phyloP scores from a whole-genome alignment of 2,888 invertebrate species.

The Brassicogethes aeneus region DNA sequence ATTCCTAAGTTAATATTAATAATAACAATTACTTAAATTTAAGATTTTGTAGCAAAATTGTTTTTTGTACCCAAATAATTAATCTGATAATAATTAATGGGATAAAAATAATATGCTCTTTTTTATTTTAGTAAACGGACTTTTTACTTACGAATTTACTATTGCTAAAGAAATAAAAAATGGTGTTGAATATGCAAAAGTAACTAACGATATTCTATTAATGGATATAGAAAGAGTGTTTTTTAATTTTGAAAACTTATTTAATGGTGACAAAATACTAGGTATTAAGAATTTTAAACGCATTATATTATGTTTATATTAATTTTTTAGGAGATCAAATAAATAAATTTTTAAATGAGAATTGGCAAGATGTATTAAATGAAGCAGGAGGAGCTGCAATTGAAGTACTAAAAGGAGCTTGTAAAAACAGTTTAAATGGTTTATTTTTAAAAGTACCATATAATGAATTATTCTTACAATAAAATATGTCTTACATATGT shows the following conservation, averaged over 20 bases:
- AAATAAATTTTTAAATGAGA: conserved; percentile 32
- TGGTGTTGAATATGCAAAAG: neutral
- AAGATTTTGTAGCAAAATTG: too few relatives aligned
- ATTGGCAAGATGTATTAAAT: conserved; percentile 26
- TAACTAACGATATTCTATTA: neutral
- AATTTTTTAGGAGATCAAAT: conserved; percentile 26
- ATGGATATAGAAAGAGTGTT: neutral
- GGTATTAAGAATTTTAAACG: neutral
- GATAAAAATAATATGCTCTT: too few relatives aligned
- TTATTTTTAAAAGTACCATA: conserved; percentile 19
- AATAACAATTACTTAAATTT: too few relatives aligned
- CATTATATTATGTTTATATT: neutral
- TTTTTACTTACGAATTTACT: neutral
- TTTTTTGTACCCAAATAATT: too few relatives aligned
- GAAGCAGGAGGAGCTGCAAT: conserved; percentile 21
- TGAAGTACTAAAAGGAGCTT: conserved; percentile 13
- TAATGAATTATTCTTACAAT: conserved; percentile 16
- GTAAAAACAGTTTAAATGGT: conserved; percentile 14
- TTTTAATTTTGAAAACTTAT: neutral
- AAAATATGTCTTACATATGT: too few relatives aligned
- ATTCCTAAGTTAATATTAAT: too few relatives aligned
- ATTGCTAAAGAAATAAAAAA: neutral
- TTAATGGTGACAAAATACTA: neutral
- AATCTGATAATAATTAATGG: too few relatives aligned
- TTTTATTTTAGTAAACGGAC: neutral